These are phyloP conservation scores for Acrocera orbiculus DNA, from an alignment of 2,888 invertebrate species.

Conservation along the genomic window DNA sequence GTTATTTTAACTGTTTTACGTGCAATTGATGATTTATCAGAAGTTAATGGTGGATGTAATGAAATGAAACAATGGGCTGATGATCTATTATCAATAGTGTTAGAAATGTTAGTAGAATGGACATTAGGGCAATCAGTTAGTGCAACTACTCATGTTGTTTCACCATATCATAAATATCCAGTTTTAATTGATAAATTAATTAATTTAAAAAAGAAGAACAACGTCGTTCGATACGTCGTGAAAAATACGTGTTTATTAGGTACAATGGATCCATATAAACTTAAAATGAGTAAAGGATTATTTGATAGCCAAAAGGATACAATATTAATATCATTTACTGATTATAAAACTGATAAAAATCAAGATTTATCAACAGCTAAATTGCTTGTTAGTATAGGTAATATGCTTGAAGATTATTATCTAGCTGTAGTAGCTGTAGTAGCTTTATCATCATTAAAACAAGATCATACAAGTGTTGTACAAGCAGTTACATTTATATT, in stretches of 20 bases:
- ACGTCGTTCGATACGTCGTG: conserved; percentile 82
- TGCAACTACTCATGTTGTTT: conserved; percentile 89
- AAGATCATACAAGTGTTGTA: conserved; percentile 91
- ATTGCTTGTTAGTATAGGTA: conserved; percentile 86
- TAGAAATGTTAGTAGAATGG: conserved; percentile 95
- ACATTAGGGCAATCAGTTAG: conserved; percentile 91
- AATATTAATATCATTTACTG: conserved; percentile 63
- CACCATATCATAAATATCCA: conserved; percentile 90
- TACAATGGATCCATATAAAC: conserved; percentile 94
- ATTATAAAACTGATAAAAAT: conserved; percentile 57
- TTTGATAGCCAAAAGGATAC: conserved; percentile 77
- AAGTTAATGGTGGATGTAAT: conserved; percentile 68
- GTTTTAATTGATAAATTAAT: conserved; percentile 81
- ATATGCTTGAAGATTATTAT: conserved; percentile 87
- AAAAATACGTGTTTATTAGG: conserved; percentile 87
- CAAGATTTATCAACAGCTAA: conserved; percentile 77
- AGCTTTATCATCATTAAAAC: conserved; percentile 75
- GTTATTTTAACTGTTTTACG: conserved; percentile 83
- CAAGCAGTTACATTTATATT: conserved; percentile 96
- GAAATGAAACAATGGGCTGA: conserved; percentile 84
- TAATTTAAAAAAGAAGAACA: conserved; percentile 92
- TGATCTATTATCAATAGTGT: conserved; percentile 70
- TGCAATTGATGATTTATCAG: conserved; percentile 89
- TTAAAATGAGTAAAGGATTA: conserved; percentile 84
- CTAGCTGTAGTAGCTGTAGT: conserved; percentile 94